Evolutionary conservation across 2,797 vertebrate species (phyloP).

Genomic region (Gambusia yucatana): DNA sequence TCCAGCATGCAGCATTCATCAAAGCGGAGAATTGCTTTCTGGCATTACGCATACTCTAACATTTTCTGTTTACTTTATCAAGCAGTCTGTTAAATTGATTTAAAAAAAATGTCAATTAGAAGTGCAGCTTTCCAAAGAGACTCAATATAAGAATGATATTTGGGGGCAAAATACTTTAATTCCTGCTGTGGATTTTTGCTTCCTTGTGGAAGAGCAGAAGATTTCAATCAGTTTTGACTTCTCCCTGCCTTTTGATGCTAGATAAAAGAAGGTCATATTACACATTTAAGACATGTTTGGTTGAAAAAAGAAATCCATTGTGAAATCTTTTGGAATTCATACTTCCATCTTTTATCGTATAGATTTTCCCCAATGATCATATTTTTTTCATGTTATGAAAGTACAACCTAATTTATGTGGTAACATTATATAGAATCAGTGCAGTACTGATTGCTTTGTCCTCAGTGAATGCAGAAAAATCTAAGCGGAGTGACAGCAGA

Average conservation of each 20-base stretch:
- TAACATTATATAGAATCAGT: background rate
- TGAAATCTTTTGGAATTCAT: background rate
- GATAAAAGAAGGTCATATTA: background rate
- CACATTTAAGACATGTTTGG: background rate
- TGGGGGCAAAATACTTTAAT: background rate
- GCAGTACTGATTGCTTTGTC: background rate
- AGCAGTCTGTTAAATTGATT: constrained; percentile 68
- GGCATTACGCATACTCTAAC: constrained; percentile 64
- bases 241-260: background rate
- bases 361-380: background rate
- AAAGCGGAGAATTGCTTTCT: constrained; percentile 46
- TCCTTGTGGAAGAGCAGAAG: constrained; percentile 3
- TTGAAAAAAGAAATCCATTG: background rate
- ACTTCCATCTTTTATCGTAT: background rate
- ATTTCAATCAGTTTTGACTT: constrained; percentile 40
- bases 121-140: background rate
- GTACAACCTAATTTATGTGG: background rate
- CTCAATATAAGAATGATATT: background rate
- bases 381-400: too few species aligned
- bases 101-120: constrained; percentile 16
- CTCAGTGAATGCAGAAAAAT: background rate
- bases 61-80: constrained; percentile 74
- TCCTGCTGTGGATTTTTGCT: background rate
- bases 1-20: constrained; percentile 59
- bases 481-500: background rate